Percentiles rank a stretch among this genome's conserved stretches.
Conservation (phyloP, 2,888 invertebrate genomes). For the Trissoscelio sp. region DNA sequence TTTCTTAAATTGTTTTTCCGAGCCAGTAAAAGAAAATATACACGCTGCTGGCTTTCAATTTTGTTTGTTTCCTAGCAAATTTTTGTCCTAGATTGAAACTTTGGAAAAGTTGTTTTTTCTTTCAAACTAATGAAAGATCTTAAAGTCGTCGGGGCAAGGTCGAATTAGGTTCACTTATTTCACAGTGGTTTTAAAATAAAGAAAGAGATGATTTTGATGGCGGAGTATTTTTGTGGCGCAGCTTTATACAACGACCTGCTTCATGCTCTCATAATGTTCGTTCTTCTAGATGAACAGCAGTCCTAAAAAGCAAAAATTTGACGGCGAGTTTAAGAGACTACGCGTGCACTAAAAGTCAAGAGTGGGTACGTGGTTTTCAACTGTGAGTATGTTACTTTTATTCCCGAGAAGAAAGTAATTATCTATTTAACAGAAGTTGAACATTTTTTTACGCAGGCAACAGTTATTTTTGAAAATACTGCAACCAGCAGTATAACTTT, state of each 20-base stretch:
- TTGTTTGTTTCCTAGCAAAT: slow-evolving; percentile 40
- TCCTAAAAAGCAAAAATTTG: slow-evolving; percentile 9
- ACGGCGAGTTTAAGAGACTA: not conserved
- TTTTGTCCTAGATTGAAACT: slow-evolving; percentile 51
- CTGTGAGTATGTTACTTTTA: not conserved
- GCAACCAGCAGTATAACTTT: not conserved
- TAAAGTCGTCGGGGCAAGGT: slow-evolving; percentile 24
- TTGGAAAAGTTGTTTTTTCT: slow-evolving; percentile 39
- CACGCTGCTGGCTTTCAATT: slow-evolving; percentile 36
- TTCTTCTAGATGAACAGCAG: slow-evolving; percentile 2
- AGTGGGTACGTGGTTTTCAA: not conserved
- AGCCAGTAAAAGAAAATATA: slow-evolving; percentile 38
- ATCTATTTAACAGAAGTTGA: not conserved
- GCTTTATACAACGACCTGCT: not conserved
- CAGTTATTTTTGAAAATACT: not conserved
- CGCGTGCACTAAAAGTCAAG: slow-evolving; percentile 2
- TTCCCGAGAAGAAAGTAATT: not conserved
- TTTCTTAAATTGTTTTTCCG: slow-evolving; percentile 44
- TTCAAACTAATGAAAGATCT: slow-evolving; percentile 27
- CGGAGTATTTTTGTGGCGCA: not conserved
- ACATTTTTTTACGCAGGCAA: not conserved
- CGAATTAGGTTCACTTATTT: slow-evolving; percentile 38
- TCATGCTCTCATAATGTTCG: slow-evolving; percentile 17
- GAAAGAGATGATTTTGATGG: slow-evolving; percentile 10
- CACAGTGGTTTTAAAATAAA: slow-evolving; percentile 15